Conservation (phyloP, 2,113 vertebrate species). For the Conger conger region DNA sequence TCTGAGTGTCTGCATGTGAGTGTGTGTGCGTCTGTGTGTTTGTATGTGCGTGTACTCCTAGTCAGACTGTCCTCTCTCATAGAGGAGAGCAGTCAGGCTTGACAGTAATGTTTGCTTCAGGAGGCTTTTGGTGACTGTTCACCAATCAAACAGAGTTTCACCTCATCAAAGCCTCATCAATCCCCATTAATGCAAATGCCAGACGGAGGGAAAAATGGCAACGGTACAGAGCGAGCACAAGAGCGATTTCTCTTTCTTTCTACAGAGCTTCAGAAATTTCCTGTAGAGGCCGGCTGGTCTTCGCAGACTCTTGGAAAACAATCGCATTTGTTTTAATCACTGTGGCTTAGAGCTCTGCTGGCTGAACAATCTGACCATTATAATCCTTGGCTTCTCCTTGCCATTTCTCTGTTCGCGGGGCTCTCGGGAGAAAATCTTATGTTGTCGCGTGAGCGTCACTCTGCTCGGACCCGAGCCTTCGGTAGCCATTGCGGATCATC, state of each 20-base stretch:
- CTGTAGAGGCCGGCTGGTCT: not conserved
- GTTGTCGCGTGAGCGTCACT: conserved; percentile 29
- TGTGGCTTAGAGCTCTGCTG: conserved; percentile 28
- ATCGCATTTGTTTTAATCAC: conserved; percentile 32
- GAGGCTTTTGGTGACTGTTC: conserved; percentile 11
- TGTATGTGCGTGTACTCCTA: not conserved
- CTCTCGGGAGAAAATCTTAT: conserved; percentile 13
- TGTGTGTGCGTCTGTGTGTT: not conserved
- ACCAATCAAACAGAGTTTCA: conserved; percentile 21
- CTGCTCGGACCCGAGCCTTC: not conserved
- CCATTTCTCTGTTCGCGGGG: conserved; percentile 11
- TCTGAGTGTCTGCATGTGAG: not conserved
- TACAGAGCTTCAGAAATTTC: not conserved
- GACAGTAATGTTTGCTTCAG: conserved; percentile 6
- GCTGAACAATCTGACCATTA: conserved; percentile 35
- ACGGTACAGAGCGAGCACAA: not conserved
- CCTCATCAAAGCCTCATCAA: conserved; percentile 26
- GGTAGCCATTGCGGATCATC: not conserved
- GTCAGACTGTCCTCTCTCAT: not conserved
- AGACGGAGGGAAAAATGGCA: not conserved
- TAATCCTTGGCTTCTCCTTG: conserved; percentile 34
- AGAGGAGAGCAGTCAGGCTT: not conserved
- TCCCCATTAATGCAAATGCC: not conserved
- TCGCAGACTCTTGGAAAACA: conserved; percentile 3
- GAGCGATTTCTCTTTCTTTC: not conserved